Base-by-base conservation (phyloP, 2,888 invertebrate species). In the Himalopsyche kuldschensis region DNA sequence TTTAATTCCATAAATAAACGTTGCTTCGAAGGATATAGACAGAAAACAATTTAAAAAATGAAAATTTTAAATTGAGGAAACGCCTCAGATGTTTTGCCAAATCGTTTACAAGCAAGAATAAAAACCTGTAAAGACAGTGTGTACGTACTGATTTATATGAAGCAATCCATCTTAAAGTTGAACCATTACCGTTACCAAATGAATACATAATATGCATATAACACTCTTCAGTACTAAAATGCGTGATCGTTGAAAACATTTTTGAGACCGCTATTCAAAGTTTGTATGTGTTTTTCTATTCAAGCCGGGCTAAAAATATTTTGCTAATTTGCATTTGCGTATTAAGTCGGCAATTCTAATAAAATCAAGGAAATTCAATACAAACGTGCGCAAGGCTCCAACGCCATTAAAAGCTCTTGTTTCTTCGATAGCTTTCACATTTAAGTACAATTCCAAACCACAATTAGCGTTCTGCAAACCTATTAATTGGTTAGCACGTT, bases 131-230 rank as follows among this genome's bases (percentile, higher is more conserved):
- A 69, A 69, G 69, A 69, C 69, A 4, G 69, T 27, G 75, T 32
- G 78, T 63, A 84, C 80, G 35, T 81, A 30, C 79, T 85, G 85
- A 84, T 85, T 84, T 84, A 85, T 85, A 63, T 75, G 79, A 81
- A 82, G 63, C 84, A 63, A 86, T 86, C 83, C 81, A 83, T 86
- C 84, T 84, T 63, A 35, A 75, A 80, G 55, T 55, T 24, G 78
- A 75, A 82, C 75, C 83, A 84, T 84, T 83, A 86, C 79, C 41
- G 31, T 77, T 83, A 30, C 79, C 78, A 84, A 78, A 55, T 78
- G 79, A 79, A 77, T 80, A 78, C 69, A 46, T 47, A n/a, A n/a
- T n/a, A 75, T 78, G 79, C 81, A 76, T 76, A 76, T 35, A 3
- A 55, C 35, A 47, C 17, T 76, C 75, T 77, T 69, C 55, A 24